phyloP scores from a whole-genome alignment of 2,888 invertebrate genomes.

The Hydropsyche betteni region DNA sequence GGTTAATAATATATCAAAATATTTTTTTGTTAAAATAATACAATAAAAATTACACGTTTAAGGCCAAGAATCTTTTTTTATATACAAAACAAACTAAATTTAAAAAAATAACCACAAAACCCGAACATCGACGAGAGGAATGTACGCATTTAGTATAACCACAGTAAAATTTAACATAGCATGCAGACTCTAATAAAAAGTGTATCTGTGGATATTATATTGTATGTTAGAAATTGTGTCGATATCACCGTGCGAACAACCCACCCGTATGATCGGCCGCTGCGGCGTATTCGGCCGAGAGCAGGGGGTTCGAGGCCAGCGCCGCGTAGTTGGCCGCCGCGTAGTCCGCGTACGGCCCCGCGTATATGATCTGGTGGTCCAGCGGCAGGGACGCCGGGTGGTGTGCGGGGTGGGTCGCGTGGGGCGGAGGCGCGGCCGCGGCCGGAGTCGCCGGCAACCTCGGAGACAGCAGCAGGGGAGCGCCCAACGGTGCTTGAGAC shows the following conservation, averaged over 20 bases:
- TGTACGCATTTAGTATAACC: conserved; percentile 8
- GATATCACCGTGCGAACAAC: conserved; percentile 67
- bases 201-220: background rate
- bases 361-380: conserved; percentile 86
- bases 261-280: conserved; percentile 94
- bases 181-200: background rate
- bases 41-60: too few relatives aligned
- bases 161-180: background rate
- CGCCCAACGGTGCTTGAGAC: conserved; percentile 81
- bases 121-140: background rate
- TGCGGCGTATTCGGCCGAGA: conserved; percentile 81
- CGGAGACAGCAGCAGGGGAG: conserved; percentile 91
- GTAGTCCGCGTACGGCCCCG: conserved; percentile 84
- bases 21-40: too few relatives aligned
- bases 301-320: conserved; percentile 78
- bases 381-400: conserved; percentile 72
- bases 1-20: too few relatives aligned
- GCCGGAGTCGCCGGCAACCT: conserved; percentile 86
- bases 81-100: too few relatives aligned
- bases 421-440: conserved; percentile 73
- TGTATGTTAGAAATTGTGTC: conserved; percentile 39
- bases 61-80: too few relatives aligned
- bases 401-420: conserved; percentile 60
- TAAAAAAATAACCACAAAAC: background rate
- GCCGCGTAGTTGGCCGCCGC: conserved; percentile 86